Percentiles rank a stretch among this genome's conserved stretches.
Conservation (phyloP, 2,888 invertebrate species). For the Stegophylla sp. region DNA sequence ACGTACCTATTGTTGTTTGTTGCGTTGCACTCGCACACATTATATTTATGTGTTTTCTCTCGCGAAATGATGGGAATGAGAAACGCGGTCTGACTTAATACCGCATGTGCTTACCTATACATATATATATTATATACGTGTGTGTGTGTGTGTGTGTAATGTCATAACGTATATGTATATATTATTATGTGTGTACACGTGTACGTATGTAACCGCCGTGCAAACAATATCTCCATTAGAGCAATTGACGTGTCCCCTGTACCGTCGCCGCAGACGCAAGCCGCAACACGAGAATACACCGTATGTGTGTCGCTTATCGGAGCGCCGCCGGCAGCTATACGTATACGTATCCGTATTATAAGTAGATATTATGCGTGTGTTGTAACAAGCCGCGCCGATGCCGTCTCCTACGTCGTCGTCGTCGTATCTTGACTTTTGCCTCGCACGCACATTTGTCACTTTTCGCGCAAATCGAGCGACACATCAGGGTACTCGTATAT, state of each 20-base stretch:
- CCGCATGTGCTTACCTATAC: too few relatives aligned
- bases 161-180: too few relatives aligned
- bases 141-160: too few relatives aligned
- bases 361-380: background rate
- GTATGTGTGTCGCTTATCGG: conserved; percentile 16
- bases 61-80: background rate
- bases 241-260: conserved; percentile 25
- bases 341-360: background rate
- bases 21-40: too few relatives aligned
- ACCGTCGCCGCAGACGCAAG: background rate
- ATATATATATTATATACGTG: too few relatives aligned
- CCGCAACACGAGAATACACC: background rate
- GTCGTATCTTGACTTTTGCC: conserved; percentile 3
- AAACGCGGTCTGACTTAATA: background rate
- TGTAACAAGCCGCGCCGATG: background rate
- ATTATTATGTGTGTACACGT: background rate
- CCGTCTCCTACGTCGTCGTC: background rate
- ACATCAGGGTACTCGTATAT: background rate
- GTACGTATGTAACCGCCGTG: background rate
- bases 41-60: background rate
- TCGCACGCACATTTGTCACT: conserved; percentile 11
- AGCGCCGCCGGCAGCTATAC: background rate
- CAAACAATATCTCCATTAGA: conserved; percentile 7
- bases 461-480: background rate
- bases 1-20: background rate